A percentile compares a stretch with the other conserved stretches of the same genome.
These are phyloP conservation scores for Onthophagus sagittarius DNA, from an alignment of 2,888 invertebrate genomes.

Conservation along the genomic window DNA sequence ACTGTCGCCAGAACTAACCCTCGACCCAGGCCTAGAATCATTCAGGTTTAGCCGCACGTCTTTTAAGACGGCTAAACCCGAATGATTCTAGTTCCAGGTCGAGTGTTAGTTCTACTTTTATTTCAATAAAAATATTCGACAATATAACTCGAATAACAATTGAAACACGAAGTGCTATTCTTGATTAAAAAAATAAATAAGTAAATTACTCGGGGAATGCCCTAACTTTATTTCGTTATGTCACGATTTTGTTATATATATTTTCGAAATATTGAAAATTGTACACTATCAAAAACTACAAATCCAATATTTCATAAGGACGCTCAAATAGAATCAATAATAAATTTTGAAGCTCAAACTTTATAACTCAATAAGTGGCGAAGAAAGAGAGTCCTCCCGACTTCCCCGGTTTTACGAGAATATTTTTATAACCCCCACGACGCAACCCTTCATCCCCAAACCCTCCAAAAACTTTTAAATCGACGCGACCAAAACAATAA, in stretches of 20 bases:
- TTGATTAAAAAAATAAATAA: no score
- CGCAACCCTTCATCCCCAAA: neutral
- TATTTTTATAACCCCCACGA: neutral
- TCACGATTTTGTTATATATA: neutral
- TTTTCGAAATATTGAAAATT: neutral
- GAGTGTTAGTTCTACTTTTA: no score
- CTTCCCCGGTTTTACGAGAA: neutral
- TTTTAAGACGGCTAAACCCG: no score
- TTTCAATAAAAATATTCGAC: no score
- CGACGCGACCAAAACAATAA: neutral
- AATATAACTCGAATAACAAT: no score
- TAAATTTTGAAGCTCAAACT: neutral
- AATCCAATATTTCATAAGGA: neutral
- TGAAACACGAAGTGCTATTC: no score
- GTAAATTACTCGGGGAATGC: no score
- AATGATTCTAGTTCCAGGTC: no score
- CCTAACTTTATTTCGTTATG: no score
- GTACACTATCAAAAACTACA: neutral
- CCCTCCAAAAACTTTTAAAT: neutral
- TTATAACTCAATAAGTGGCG: neutral
- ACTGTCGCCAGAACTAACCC: no score
- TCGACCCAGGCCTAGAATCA: no score
- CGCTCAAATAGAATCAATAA: neutral
- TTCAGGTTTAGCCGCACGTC: no score
- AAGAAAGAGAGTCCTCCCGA: neutral